Percentiles rank a stretch among this genome's conserved stretches.
These are phyloP conservation scores for Tupaia tana DNA, from an alignment of 2,113 vertebrate genomes.

Conservation along the genomic window DNA sequence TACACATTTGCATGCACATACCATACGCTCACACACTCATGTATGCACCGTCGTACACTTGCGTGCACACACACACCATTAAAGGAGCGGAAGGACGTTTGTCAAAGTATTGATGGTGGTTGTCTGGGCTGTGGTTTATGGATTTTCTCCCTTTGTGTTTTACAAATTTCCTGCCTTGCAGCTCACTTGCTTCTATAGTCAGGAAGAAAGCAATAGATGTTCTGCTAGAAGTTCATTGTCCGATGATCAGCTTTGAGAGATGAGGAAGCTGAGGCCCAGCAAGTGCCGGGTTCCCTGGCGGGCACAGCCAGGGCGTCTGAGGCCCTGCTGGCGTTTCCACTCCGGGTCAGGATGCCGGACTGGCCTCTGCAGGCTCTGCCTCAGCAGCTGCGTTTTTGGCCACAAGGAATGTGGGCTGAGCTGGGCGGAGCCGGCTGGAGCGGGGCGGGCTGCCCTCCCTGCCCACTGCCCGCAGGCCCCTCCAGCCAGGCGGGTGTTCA, in stretches of 20 bases:
- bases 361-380: fast-evolving
- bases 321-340: too few relatives aligned
- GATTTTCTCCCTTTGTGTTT: background rate
- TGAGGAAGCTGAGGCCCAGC: background rate
- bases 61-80: fast-evolving
- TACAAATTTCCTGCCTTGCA: background rate
- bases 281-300: background rate
- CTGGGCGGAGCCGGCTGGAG: too few relatives aligned
- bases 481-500: background rate
- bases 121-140: background rate
- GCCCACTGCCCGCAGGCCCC: fast-evolving
- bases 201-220: background rate
- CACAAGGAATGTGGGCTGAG: background rate
- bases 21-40: too few relatives aligned
- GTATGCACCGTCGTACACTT: fast-evolving
- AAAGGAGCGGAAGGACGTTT: fast-evolving
- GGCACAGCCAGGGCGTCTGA: background rate
- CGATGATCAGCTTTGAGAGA: fast-evolving
- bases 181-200: background rate
- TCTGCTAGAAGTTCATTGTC: slow-evolving; percentile 1
- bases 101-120: fast-evolving
- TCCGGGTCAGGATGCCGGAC: too few relatives aligned
- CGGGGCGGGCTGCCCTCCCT: background rate
- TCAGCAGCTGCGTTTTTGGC: background rate
- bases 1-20: fast-evolving